A percentile compares a stretch with the other conserved stretches of the same genome.
Conservation (phyloP, 1,140 invertebrate species). For the Galendromus occidentalis region DNA sequence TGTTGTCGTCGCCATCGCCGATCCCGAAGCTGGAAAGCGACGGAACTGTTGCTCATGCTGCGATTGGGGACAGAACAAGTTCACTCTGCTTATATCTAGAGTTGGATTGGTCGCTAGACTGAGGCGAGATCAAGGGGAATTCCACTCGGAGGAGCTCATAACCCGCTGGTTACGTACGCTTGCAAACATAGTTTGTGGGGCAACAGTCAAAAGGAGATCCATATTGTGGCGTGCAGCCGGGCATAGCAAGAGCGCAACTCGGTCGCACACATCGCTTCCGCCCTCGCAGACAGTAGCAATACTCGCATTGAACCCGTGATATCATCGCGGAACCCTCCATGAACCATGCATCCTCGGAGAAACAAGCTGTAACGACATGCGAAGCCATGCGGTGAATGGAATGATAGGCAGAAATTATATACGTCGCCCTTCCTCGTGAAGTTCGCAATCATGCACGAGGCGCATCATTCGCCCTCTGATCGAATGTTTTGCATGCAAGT, state of each 20-base stretch:
- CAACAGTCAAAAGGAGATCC: background rate
- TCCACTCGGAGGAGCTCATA: background rate
- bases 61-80: background rate
- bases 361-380: background rate
- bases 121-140: background rate
- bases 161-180: background rate
- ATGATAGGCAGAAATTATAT: background rate
- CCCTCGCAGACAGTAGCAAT: background rate
- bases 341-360: conserved; percentile 1
- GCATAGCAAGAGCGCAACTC: background rate
- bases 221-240: background rate
- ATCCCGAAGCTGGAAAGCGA: background rate
- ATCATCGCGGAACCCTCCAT: conserved; percentile 3
- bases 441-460: background rate
- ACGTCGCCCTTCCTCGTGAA: background rate
- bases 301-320: background rate
- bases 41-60: background rate
- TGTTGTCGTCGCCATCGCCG: background rate
- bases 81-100: background rate
- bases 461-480: background rate
- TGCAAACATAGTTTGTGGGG: background rate
- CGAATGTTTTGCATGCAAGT: background rate
- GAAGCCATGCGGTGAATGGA: background rate
- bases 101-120: no score
- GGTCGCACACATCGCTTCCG: background rate